A percentile compares a stretch with the other conserved stretches of the same genome.
Conservation (phyloP, 2,113 vertebrate genomes). For the Dascyllus trimaculatus region DNA sequence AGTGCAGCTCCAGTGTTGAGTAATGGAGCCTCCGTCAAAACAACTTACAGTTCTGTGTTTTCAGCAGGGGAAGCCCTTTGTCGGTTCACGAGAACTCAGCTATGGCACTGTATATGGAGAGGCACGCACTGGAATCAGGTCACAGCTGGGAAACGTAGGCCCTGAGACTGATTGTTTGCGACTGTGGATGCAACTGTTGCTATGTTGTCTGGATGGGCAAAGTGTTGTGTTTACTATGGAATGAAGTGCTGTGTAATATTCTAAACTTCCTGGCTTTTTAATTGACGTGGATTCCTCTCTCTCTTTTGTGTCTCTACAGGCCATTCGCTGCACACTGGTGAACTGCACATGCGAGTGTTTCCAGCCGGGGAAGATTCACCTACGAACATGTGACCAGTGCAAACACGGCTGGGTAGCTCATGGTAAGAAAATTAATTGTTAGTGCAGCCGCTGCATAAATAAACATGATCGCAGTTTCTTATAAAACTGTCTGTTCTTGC, state of each 20-base stretch:
- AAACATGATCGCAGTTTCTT: not conserved
- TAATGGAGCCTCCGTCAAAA: constrained; percentile 81
- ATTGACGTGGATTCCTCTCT: constrained; percentile 46
- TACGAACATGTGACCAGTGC: constrained; percentile 98
- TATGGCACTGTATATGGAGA: constrained; percentile 24
- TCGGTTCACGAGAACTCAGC: constrained; percentile 54
- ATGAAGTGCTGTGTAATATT: constrained; percentile 2
- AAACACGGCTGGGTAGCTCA: constrained; percentile 99
- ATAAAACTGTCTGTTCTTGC: constrained; percentile 41
- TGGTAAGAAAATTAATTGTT: constrained; percentile 85
- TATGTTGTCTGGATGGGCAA: not conserved
- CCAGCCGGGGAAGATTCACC: constrained; percentile 98
- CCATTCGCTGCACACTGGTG: constrained; percentile 98
- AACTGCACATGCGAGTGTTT: constrained; percentile 99
- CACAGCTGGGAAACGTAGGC: constrained; percentile 2
- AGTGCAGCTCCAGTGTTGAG: constrained; percentile 73
- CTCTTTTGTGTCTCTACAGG: constrained; percentile 85
- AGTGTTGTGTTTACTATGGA: not conserved
- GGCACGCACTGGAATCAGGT: not conserved
- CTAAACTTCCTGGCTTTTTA: not conserved
- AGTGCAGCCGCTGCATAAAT: not conserved
- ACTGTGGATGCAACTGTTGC: constrained; percentile 6
- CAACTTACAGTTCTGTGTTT: constrained; percentile 72
- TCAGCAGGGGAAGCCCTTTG: constrained; percentile 56
- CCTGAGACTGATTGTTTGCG: constrained; percentile 1